Conservation (phyloP, 2,113 vertebrate genomes). For the Eulemur rufifrons region DNA sequence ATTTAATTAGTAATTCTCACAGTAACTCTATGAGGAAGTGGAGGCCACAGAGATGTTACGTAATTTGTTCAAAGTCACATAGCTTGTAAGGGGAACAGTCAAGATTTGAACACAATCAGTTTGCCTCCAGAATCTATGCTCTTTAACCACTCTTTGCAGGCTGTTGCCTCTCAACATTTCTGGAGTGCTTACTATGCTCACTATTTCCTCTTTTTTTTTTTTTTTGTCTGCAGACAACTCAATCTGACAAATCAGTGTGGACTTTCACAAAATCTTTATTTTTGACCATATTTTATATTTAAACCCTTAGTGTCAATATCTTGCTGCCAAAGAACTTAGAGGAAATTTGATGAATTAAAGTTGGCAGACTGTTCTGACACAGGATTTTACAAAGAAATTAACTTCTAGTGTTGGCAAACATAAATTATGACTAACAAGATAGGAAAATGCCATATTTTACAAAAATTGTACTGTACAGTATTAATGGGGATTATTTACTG, state of each 20-base stretch:
- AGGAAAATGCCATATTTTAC: background rate
- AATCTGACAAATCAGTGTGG: background rate
- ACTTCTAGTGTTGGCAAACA: slow-evolving; percentile 13
- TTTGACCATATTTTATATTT: slow-evolving; percentile 13
- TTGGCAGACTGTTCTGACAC: background rate
- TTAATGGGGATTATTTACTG: background rate
- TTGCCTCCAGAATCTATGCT: background rate
- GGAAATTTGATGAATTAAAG: slow-evolving; percentile 7
- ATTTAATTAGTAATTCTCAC: background rate
- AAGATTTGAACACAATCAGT: background rate
- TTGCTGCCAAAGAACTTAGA: slow-evolving; percentile 46
- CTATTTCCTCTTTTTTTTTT: background rate
- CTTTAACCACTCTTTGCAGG: background rate
- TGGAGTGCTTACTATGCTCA: fast-evolving
- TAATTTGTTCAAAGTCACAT: background rate
- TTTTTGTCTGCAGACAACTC: background rate
- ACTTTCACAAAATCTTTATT: slow-evolving; percentile 2
- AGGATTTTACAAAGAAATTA: slow-evolving; percentile 5
- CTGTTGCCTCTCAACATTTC: background rate
- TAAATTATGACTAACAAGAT: background rate
- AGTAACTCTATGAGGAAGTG: background rate
- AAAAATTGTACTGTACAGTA: background rate
- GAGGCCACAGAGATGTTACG: background rate
- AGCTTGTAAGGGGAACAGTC: background rate
- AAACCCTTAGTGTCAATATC: background rate